Evolutionary conservation across 2,113 vertebrate species (phyloP).

Genomic region (Siniperca knerii): DNA sequence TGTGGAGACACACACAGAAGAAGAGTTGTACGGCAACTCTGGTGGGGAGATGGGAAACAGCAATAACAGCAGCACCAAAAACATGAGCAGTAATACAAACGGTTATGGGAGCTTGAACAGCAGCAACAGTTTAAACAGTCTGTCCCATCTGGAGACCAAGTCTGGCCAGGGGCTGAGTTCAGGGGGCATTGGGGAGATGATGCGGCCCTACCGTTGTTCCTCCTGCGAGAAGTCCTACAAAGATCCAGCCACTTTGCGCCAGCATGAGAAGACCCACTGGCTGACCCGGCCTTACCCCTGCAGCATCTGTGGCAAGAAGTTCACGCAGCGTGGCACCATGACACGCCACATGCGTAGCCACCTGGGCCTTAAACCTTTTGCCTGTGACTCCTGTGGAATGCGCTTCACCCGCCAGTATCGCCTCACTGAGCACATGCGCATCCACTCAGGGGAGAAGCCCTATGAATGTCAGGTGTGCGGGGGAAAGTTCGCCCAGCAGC

Average conservation of each 20-base stretch:
- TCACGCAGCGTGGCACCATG: conserved; percentile 99
- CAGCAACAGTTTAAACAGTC: conserved; percentile 65
- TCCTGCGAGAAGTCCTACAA: conserved; percentile 98
- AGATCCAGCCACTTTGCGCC: conserved; percentile 96
- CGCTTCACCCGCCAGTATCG: conserved; percentile 99
- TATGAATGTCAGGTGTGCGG: conserved; percentile 99
- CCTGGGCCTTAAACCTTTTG: conserved; percentile 97
- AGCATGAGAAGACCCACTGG: conserved; percentile 99
- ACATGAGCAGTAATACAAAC: conserved; percentile 74
- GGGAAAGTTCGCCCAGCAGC: conserved; percentile 99
- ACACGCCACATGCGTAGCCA: conserved; percentile 99
- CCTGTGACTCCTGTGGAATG: conserved; percentile 98
- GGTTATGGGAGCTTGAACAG: conserved; percentile 74
- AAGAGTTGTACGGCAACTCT: conserved; percentile 90
- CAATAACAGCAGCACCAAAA: conserved; percentile 74
- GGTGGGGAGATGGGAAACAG: conserved; percentile 84
- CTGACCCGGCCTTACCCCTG: conserved; percentile 97
- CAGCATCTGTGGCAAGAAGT: conserved; percentile 99
- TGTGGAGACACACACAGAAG: conserved; percentile 97
- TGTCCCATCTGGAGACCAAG: conserved; percentile 88
- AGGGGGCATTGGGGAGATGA: conserved; percentile 88
- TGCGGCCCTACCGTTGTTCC: conserved; percentile 95
- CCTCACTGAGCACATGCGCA: conserved; percentile 99
- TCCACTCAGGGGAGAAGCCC: conserved; percentile 99
- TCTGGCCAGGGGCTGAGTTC: conserved; percentile 82